phyloP scores from a whole-genome alignment of 2,113 vertebrate species.

The Hassar affinis region DNA sequence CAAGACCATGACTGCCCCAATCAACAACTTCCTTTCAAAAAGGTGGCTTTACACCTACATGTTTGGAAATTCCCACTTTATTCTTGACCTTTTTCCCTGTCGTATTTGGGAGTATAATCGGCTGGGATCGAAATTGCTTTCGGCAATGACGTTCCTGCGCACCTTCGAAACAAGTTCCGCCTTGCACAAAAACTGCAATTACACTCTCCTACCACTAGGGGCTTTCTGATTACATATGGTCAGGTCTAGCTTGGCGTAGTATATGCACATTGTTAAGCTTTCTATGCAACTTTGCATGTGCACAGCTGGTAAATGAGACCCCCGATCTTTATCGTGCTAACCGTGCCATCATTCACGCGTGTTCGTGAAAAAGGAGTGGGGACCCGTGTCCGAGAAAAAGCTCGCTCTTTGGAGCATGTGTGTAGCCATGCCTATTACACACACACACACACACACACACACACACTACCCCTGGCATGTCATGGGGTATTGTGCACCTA shows the following conservation, averaged over 20 bases:
- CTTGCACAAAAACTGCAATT: not conserved
- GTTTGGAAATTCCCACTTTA: not conserved
- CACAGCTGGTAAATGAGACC: conserved; percentile 17
- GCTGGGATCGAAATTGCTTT: too few species aligned
- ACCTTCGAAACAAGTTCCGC: not conserved
- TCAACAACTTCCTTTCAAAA: not conserved
- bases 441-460: not conserved
- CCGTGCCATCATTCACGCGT: conserved; percentile 17
- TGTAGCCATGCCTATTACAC: conserved; percentile 27
- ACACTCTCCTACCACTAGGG: not conserved
- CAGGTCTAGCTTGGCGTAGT: not conserved
- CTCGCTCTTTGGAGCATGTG: conserved; percentile 5
- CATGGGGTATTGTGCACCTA: conserved; percentile 30
- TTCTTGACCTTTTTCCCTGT: not conserved
- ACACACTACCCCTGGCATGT: conserved; percentile 26
- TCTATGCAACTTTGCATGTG: not conserved
- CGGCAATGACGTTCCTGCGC: not conserved
- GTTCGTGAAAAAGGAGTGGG: conserved; percentile 16
- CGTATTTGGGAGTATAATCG: too few species aligned
- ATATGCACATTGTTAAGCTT: not conserved
- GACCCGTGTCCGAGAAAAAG: conserved; percentile 21
- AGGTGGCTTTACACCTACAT: not conserved
- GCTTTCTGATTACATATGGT: not conserved
- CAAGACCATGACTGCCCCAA: too few species aligned
- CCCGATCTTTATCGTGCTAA: conserved; percentile 1